Evolutionary conservation across 2,888 invertebrate species (phyloP), one percentile per base, ranked within the genome.

Genomic region (Eupithecia tripunctaria): DNA sequence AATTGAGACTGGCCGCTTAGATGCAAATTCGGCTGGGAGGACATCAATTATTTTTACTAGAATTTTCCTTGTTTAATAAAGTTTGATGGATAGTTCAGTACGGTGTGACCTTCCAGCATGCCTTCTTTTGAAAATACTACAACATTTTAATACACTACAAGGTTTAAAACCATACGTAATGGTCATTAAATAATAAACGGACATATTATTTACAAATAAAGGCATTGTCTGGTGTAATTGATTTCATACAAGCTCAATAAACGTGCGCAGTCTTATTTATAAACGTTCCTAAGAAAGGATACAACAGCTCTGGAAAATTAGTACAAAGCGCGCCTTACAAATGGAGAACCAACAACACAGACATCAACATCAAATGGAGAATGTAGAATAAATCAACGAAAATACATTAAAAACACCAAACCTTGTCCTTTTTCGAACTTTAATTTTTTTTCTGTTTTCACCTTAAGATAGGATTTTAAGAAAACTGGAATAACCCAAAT

Each of bases 171-270:
- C 56, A 25, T 25, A 56, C 21, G 25, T 12, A 25, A 56, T 56
- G 56, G 25, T 56, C 25, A 56, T 56, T 25, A 25, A 56, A 56
- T 56, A 25, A 25, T 56, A 56, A 56, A 56, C 56, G 25, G 71
- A 76, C 47, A 51, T 21, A 51, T 71, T 65, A 73, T 72, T 78
- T 79, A 63, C 63, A 63, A 29, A 63, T 63, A 32, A 32, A 63
- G 29, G 63, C 65, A 27, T 41, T 63, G 63, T 63, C 29, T 36
- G 29, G 14, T 36, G 29, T 36, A 63, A 63, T 63, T 59, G 59
- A 68, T 71, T 64, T 72, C 32, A 65, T 62, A 21, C 47, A 70
- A 43, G 65, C 62, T 32, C 32, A 38, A 63, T 63, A 36, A 63
- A 63, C 63, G 36, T 63, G 63, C 29, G 7, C 29, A 29, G 32